These are phyloP conservation scores for Botrylloides violaceus DNA, from an alignment of 23 tunicate species.

Conservation along the genomic window DNA sequence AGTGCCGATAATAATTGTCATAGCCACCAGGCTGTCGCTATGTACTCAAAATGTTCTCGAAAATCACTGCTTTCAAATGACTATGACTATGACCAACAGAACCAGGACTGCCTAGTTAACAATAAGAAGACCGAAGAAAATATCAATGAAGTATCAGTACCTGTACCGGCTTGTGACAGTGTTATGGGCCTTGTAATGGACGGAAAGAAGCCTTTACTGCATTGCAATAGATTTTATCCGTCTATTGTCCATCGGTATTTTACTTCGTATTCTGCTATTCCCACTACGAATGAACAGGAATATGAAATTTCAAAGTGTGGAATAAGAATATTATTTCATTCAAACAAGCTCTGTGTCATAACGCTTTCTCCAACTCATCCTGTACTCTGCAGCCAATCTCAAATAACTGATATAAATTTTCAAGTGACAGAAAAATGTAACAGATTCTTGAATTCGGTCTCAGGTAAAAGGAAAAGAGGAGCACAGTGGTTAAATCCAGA, in stretches of 20 bases:
- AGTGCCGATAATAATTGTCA: no score
- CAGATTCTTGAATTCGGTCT: conserved; percentile 43
- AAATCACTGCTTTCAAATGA: no score
- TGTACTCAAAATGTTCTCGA: no score
- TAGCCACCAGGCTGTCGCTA: no score
- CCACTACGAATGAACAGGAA: not conserved
- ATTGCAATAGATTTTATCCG: conserved; percentile 5
- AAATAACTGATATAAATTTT: conserved; percentile 18
- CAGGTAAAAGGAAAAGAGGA: conserved; percentile 88
- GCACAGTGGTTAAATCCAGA: conserved; percentile 81
- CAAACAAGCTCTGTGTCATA: conserved; percentile 62
- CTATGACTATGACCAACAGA: no score
- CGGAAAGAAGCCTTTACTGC: no score
- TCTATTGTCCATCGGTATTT: conserved; percentile 69
- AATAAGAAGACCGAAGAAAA: no score
- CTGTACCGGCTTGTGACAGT: no score
- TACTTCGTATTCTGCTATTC: conserved; percentile 29
- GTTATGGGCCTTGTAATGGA: no score
- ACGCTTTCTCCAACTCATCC: conserved; percentile 87
- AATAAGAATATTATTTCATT: conserved; percentile 61
- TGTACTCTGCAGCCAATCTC: not conserved
- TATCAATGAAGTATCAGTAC: no score
- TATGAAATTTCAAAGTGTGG: conserved; percentile 38
- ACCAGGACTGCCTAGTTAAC: no score
- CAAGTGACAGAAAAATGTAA: conserved; percentile 64